Base-by-base conservation (phyloP, 2,888 invertebrate species). In the Tetranychus piercei region DNA sequence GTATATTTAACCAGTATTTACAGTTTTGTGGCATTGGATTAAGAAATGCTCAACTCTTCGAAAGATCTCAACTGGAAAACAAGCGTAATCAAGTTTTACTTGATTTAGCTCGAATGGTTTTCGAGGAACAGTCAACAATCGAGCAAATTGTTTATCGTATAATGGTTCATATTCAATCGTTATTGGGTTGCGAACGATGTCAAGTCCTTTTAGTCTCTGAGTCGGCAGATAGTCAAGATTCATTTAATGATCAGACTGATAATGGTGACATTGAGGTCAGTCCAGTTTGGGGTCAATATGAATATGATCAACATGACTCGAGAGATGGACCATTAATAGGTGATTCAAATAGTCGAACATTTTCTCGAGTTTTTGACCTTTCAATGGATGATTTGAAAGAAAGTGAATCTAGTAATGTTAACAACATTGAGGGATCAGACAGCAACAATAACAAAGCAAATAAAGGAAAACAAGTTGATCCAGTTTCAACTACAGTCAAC, bases 11-110 rank as follows among this genome's bases (percentile, higher is more conserved):
- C 76, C 89, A 92, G 80, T 95, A 95, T 85, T 87, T 95, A 77
- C 94, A 94, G 83, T 95, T 95, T 84, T 95, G 95, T 84, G 94
- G 94, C 77, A 95, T 95, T 79, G 94, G 94, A 4, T 86, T 95
- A 74, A 88, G 92, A 77, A 95, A 95, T 83, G 94, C 95, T n/a
- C 94, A 94, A 83, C 87, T 95, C 66, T 95, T 94, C 83, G 94
- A 95, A 84, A 88, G 92, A 82, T 94, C 94, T 77, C 93, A 94
- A 83, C 84, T 94, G 81, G 95, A 95, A 85, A 92, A 94, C 79
- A 94, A 92, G 84, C 86, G 94, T 80, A 95, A 95, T 84, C 94
- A 94, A 86, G 91, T 95, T 78, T 86, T 95, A 76, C 85, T 95
- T 79, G 93, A 93, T 83, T 85, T 95, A 82, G 94, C 94, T n/a